These are phyloP conservation scores for Limnephilus rhombicus DNA, from an alignment of 2,888 invertebrate genomes.

Conservation along the genomic window DNA sequence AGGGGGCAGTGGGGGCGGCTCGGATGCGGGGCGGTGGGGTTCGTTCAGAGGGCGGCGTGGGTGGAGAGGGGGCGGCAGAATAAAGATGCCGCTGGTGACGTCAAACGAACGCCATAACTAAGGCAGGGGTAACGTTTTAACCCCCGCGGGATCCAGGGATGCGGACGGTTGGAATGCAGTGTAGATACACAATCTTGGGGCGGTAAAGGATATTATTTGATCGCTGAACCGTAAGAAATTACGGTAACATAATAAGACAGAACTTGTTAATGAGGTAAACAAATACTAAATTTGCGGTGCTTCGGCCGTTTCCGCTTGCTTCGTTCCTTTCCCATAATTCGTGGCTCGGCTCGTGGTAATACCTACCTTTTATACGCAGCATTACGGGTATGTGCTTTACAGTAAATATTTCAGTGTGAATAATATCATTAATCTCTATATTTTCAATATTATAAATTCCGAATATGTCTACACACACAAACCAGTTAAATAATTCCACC, in stretches of 20 bases:
- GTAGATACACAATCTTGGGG: neutral
- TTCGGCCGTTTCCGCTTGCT: no score
- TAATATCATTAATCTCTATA: no score
- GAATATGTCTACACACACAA: no score
- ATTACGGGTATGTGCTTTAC: no score
- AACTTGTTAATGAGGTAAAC: neutral
- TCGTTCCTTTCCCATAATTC: no score
- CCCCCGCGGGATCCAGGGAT: neutral
- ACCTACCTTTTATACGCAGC: no score
- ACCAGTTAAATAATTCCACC: no score
- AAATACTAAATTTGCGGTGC: neutral
- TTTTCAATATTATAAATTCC: no score
- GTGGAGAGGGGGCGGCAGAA: neutral
- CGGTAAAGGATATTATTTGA: neutral
- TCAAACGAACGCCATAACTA: neutral
- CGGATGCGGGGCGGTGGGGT: neutral
- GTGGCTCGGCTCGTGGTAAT: no score
- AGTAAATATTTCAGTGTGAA: no score
- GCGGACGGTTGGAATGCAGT: neutral
- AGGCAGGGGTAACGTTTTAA: neutral
- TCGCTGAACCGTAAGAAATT: neutral
- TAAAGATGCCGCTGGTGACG: neutral
- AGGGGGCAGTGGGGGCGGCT: neutral
- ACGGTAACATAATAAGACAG: neutral
- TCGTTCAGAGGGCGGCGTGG: neutral